Percentiles rank a stretch among this genome's conserved stretches.
Evolutionary conservation across 1,140 invertebrate species (phyloP).

Genomic region (Cherax quadricarinatus): DNA sequence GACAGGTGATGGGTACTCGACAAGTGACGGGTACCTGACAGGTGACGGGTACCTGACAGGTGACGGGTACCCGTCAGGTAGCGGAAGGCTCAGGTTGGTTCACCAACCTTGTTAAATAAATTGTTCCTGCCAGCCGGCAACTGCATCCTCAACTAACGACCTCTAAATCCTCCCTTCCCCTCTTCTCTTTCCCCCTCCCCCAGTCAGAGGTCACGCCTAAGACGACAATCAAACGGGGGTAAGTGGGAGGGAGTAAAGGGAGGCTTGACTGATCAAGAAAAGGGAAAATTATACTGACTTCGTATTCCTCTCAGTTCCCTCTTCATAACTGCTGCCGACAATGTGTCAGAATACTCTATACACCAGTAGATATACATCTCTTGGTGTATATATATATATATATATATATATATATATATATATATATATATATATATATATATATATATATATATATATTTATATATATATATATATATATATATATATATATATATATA

Average conservation of each 20-base stretch:
- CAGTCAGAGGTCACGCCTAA: not conserved
- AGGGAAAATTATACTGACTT: too few relatives aligned
- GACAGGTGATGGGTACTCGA: too few relatives aligned
- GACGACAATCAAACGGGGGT: not conserved
- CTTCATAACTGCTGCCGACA: too few relatives aligned
- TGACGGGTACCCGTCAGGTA: too few relatives aligned
- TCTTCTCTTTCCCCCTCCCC: too few relatives aligned
- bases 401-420: not conserved
- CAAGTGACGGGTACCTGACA: too few relatives aligned
- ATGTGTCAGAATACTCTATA: not conserved
- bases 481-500: not conserved
- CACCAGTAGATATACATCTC: not conserved
- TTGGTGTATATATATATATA: not conserved
- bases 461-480: not conserved
- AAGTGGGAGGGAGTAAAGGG: not conserved
- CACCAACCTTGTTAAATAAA: conserved; percentile 9
- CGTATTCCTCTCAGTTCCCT: too few relatives aligned
- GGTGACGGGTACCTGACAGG: too few relatives aligned
- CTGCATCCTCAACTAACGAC: not conserved
- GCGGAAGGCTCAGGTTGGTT: not conserved
- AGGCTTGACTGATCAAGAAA: too few relatives aligned
- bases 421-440: not conserved
- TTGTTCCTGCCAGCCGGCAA: not conserved
- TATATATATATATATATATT: not conserved
- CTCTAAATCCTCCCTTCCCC: not conserved